Evolutionary conservation across 1,140 invertebrate species (phyloP).

Genomic region (Orussus abietinus): DNA sequence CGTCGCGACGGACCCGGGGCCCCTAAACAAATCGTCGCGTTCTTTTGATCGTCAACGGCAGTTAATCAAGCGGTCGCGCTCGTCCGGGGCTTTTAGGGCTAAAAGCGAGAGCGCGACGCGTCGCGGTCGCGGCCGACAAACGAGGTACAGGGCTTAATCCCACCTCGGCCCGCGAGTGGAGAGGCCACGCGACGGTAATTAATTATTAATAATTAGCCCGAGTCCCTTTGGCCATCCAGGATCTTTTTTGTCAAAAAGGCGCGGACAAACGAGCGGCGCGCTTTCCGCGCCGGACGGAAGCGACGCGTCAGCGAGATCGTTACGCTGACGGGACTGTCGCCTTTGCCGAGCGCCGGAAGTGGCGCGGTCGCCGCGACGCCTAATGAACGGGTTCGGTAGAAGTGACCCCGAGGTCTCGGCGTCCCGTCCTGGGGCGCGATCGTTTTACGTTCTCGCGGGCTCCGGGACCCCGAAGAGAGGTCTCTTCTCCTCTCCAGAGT

Average conservation of each 20-base stretch:
- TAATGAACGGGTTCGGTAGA: too few species aligned
- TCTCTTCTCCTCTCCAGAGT: too few species aligned
- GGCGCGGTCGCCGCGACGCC: conserved; percentile 39
- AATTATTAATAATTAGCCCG: conserved; percentile 47
- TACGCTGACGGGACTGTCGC: conserved; percentile 44
- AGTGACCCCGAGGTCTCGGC: too few species aligned
- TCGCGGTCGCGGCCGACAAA: not conserved
- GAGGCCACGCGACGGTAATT: conserved; percentile 27
- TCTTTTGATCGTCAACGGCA: conserved; percentile 24
- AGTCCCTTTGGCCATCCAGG: conserved; percentile 44
- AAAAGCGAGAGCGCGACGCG: not conserved
- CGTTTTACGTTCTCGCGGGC: too few species aligned
- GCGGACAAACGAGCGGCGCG: conserved; percentile 20
- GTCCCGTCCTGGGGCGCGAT: too few species aligned
- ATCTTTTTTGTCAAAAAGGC: too few species aligned
- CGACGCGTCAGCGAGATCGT: conserved; percentile 50
- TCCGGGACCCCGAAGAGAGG: too few species aligned
- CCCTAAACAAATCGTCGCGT: conserved; percentile 24
- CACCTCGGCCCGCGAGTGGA: not conserved
- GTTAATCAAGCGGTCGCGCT: not conserved
- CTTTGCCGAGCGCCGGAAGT: conserved; percentile 41
- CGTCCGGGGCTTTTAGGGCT: too few species aligned
- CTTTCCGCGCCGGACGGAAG: conserved; percentile 33
- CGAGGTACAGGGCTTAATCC: conserved; percentile 1
- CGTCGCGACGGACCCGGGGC: conserved; percentile 9